Evolutionary conservation across 2,888 invertebrate species (phyloP).

Genomic region (Hoplodrina ambigua): DNA sequence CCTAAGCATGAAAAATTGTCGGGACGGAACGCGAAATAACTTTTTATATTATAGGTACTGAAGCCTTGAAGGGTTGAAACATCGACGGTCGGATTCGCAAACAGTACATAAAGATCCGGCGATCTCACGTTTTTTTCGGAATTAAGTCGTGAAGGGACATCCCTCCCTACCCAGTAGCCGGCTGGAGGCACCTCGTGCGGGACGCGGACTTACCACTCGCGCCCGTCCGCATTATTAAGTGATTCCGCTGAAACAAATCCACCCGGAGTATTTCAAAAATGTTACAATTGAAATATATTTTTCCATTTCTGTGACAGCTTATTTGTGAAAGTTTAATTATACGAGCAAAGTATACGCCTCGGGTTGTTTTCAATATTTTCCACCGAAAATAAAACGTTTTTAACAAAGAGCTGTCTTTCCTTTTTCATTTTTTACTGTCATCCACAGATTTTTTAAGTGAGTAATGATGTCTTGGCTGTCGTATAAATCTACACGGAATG

Average conservation of each 20-base stretch:
- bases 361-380: constrained; percentile 61
- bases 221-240: constrained; percentile 80
- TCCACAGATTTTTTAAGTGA: constrained; percentile 57
- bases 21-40: constrained; percentile 77
- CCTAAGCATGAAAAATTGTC: constrained; percentile 75
- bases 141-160: constrained; percentile 85
- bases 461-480: constrained; percentile 58
- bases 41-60: constrained; percentile 82
- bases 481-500: constrained; percentile 53
- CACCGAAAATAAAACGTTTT: constrained; percentile 58
- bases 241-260: constrained; percentile 82
- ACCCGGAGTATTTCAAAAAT: constrained; percentile 75
- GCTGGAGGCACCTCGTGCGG: constrained; percentile 76
- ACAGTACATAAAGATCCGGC: constrained; percentile 86
- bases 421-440: constrained; percentile 63
- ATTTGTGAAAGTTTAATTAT: constrained; percentile 72
- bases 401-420: constrained; percentile 53
- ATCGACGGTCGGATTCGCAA: constrained; percentile 84
- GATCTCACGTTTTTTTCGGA: constrained; percentile 84
- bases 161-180: constrained; percentile 70
- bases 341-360: constrained; percentile 57
- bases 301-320: constrained; percentile 71
- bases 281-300: constrained; percentile 66
- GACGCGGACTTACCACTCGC: constrained; percentile 35
- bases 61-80: constrained; percentile 83